These are phyloP conservation scores for Hypomecis punctinalis DNA, from an alignment of 2,888 invertebrate species.

Conservation along the genomic window DNA sequence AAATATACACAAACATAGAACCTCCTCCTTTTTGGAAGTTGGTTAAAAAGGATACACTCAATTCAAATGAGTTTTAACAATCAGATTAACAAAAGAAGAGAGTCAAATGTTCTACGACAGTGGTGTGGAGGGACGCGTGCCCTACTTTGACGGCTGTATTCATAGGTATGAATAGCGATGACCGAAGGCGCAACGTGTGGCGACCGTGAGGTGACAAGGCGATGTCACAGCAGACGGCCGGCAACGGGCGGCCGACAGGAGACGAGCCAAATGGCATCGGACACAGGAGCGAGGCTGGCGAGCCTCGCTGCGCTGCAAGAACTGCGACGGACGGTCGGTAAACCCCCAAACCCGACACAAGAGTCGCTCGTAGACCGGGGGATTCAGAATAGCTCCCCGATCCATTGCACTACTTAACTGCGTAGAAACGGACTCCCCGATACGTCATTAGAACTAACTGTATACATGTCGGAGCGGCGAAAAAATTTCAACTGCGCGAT, in stretches of 20 bases:
- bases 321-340: slow-evolving; percentile 31
- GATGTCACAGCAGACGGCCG: slow-evolving; percentile 1
- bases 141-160: slow-evolving; percentile 41
- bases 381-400: slow-evolving; percentile 58
- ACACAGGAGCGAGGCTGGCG: slow-evolving; percentile 17
- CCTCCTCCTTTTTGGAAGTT: too few relatives aligned
- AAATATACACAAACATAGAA: too few relatives aligned
- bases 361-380: slow-evolving; percentile 41
- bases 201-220: slow-evolving; percentile 21
- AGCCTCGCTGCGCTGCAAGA: slow-evolving; percentile 19
- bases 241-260: slow-evolving; percentile 22
- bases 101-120: slow-evolving; percentile 70
- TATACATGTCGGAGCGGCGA: slow-evolving; percentile 23
- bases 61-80: too few relatives aligned
- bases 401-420: slow-evolving; percentile 61
- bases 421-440: slow-evolving; percentile 70
- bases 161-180: slow-evolving; percentile 41
- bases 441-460: rapidly evolving
- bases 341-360: slow-evolving; percentile 39
- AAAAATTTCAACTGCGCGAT: slow-evolving; percentile 54
- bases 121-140: slow-evolving; percentile 50
- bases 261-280: slow-evolving; percentile 15
- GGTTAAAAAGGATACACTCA: too few relatives aligned
- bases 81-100: slow-evolving; percentile 43
- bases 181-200: slow-evolving; percentile 28